A percentile compares a stretch with the other conserved stretches of the same genome.
Evolutionary conservation across 2,888 invertebrate genomes (phyloP).

Genomic region (Heliconius cydno): DNA sequence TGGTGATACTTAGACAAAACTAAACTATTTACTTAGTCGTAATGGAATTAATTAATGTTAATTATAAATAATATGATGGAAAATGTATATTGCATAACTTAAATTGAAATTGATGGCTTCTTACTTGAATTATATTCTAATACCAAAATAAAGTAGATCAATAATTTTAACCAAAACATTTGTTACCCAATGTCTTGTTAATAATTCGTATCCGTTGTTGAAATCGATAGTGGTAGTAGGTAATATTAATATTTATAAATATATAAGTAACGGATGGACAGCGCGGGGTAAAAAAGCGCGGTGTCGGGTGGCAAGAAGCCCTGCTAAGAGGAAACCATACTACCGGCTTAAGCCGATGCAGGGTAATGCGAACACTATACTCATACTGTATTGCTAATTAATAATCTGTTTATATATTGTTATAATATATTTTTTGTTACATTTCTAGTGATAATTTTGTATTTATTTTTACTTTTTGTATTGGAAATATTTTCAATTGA

Average conservation of each 20-base stretch:
- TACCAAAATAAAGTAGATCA: background rate
- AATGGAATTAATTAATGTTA: background rate
- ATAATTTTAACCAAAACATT: background rate
- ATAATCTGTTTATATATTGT: slow-evolving; percentile 11
- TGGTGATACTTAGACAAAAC: slow-evolving; percentile 13
- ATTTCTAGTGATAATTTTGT: too few species aligned
- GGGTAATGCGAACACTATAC: slow-evolving; percentile 32
- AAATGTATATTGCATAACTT: background rate
- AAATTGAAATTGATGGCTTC: background rate
- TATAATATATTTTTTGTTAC: background rate
- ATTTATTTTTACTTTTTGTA: too few species aligned
- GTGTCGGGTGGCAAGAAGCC: slow-evolving; percentile 66
- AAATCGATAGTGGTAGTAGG: slow-evolving; percentile 34
- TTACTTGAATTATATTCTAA: background rate
- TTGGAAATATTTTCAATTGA: too few species aligned
- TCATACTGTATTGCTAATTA: slow-evolving; percentile 28
- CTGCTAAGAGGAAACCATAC: slow-evolving; percentile 70
- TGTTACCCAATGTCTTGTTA: background rate
- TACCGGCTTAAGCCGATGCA: slow-evolving; percentile 63
- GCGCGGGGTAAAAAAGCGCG: slow-evolving; percentile 54
- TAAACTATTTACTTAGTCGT: slow-evolving; percentile 2
- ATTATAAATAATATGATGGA: background rate
- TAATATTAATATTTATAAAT: slow-evolving; percentile 44
- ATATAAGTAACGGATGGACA: slow-evolving; percentile 51
- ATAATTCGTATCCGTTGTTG: slow-evolving; percentile 29